Conservation (phyloP, 2,113 vertebrate species). For the Nasalis larvatus region DNA sequence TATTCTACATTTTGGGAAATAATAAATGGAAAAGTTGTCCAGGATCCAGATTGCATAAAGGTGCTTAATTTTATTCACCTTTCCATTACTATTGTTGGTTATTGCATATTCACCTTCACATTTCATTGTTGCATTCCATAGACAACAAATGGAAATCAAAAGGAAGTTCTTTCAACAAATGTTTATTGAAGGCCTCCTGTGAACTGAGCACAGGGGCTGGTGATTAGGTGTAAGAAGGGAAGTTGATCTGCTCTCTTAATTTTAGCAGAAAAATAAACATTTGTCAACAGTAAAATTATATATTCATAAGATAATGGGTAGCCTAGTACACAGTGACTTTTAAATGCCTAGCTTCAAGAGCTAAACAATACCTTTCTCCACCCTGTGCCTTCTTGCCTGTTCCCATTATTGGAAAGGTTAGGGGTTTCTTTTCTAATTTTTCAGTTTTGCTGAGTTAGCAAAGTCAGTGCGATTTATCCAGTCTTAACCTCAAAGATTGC, state of each 20-base stretch:
- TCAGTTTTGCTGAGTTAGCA: conserved; percentile 80
- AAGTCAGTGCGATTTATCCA: conserved; percentile 74
- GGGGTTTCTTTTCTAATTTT: conserved; percentile 28
- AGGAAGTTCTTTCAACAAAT: neutral
- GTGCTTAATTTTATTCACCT: neutral
- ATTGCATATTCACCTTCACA: neutral
- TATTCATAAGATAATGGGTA: conserved; percentile 9
- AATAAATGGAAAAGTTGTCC: conserved; percentile 18
- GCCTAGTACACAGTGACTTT: conserved; percentile 7
- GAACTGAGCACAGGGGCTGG: neutral
- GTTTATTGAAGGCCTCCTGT: neutral
- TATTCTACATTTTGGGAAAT: conserved; percentile 43
- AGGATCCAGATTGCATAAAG: neutral
- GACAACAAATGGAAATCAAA: conserved; percentile 4
- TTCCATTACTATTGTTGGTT: neutral
- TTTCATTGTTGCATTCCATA: neutral
- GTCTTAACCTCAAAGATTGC: conserved; percentile 81
- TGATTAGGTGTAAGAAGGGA: neutral
- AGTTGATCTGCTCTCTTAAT: neutral
- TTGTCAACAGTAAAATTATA: conserved; percentile 26
- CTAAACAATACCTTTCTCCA: neutral
- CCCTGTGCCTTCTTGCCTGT: neutral
- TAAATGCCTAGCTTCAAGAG: conserved; percentile 68
- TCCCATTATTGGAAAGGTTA: neutral
- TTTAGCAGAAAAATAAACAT: neutral